Percentiles rank a stretch among this genome's conserved stretches.
phyloP scores from a whole-genome alignment of 1,140 invertebrate species.

The Bombus turneri region DNA sequence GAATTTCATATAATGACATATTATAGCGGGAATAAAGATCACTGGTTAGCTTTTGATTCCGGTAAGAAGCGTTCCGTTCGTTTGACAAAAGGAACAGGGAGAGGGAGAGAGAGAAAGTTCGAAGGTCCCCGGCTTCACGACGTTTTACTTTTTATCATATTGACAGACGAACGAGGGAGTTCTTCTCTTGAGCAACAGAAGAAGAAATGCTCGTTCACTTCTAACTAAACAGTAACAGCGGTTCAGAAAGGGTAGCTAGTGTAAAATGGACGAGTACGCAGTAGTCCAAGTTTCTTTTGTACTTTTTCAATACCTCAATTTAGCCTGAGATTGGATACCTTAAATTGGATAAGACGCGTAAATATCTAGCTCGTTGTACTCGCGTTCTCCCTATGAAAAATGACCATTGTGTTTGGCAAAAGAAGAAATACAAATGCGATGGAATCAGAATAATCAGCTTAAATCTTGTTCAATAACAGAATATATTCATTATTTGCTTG shows the following conservation, averaged over 20 bases:
- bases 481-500: neutral
- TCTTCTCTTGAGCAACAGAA: neutral
- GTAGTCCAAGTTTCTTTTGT: conserved; percentile 5
- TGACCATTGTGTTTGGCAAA: too few species aligned
- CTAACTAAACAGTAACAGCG: neutral
- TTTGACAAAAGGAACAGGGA: neutral
- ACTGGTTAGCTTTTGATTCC: neutral
- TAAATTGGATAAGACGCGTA: neutral
- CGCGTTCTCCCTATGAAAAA: too few species aligned
- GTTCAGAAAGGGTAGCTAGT: neutral
- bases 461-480: neutral
- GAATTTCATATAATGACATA: conserved; percentile 20
- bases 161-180: neutral
- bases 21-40: neutral
- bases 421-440: neutral
- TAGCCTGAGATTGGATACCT: neutral
- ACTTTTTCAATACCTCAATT: conserved; percentile 20
- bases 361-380: neutral
- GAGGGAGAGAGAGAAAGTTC: neutral
- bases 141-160: neutral
- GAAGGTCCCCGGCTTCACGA: neutral
- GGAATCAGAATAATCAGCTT: neutral
- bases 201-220: conserved; percentile 2
- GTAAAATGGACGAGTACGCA: neutral
- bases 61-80: neutral